These are phyloP conservation scores for Vireo griseus DNA, from an alignment of 2,797 vertebrate genomes.

Conservation along the genomic window DNA sequence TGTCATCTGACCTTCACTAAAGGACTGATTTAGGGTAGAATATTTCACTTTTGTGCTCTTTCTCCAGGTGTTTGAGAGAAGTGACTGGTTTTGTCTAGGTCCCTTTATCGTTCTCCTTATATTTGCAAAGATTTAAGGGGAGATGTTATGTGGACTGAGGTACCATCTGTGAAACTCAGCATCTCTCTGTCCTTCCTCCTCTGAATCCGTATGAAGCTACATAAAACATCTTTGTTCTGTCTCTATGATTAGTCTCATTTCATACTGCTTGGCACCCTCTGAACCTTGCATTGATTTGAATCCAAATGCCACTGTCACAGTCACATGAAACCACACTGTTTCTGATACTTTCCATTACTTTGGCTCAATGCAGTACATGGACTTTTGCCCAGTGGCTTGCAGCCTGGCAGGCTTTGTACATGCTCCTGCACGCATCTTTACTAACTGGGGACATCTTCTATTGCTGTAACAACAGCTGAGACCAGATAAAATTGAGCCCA, in stretches of 20 bases:
- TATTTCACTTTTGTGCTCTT: not conserved
- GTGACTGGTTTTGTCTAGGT: not conserved
- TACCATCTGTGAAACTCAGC: not conserved
- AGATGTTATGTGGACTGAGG: not conserved
- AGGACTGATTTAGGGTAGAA: not conserved
- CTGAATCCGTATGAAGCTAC: not conserved
- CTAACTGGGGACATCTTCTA: not conserved
- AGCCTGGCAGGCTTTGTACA: not conserved
- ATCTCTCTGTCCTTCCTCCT: not conserved
- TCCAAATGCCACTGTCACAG: constrained; percentile 7
- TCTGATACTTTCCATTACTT: constrained; percentile 5
- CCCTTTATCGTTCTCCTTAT: not conserved
- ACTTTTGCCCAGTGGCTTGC: not conserved
- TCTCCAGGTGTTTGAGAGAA: not conserved
- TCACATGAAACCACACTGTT: not conserved
- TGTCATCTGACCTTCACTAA: not conserved
- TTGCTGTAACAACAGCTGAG: not conserved
- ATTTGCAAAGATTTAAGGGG: not conserved
- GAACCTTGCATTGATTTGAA: not conserved
- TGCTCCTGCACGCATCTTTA: not conserved
- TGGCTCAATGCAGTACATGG: not conserved
- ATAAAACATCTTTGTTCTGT: constrained; percentile 23
- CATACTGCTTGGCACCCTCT: not conserved
- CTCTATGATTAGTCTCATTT: constrained; percentile 23
- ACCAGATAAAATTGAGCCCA: not conserved